A percentile compares a stretch with the other conserved stretches of the same genome.
Conservation (phyloP, 1,140 invertebrate species). For the Sweltsa coloradensis region DNA sequence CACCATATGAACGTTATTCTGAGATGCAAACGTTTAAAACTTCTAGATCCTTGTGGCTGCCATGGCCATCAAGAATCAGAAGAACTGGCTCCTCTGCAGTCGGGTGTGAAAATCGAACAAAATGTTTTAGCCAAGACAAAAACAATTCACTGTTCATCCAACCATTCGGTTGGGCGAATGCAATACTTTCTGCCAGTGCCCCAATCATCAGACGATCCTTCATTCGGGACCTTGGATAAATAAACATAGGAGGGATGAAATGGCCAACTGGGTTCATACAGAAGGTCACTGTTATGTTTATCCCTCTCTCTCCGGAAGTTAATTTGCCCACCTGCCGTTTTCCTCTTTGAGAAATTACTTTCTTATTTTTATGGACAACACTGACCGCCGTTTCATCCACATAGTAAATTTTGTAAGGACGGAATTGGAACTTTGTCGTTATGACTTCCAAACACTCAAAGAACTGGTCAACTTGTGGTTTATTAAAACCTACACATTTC, state of each 20-base stretch:
- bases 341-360: slow-evolving; percentile 25
- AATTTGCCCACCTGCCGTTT: slow-evolving; percentile 28
- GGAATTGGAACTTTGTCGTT: slow-evolving; percentile 21
- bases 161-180: slow-evolving; percentile 13
- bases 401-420: slow-evolving; percentile 28
- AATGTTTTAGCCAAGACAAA: slow-evolving; percentile 23
- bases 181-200: slow-evolving; percentile 13
- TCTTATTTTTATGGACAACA: slow-evolving; percentile 22
- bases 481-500: slow-evolving; percentile 26
- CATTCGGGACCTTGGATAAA: slow-evolving; percentile 24
- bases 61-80: slow-evolving; percentile 23
- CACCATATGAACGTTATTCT: slow-evolving; percentile 1
- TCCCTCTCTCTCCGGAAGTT: slow-evolving; percentile 30
- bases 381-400: slow-evolving; percentile 29
- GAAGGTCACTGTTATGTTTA: slow-evolving; percentile 27
- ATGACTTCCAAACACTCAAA: slow-evolving; percentile 20
- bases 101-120: slow-evolving; percentile 18
- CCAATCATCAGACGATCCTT: slow-evolving; percentile 8
- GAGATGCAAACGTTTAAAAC: not conserved
- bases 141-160: slow-evolving; percentile 18
- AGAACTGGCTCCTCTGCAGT: slow-evolving; percentile 19
- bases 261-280: slow-evolving; percentile 22
- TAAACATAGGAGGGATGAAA: slow-evolving; percentile 25
- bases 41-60: slow-evolving; percentile 26
- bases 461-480: slow-evolving; percentile 21